phyloP scores from a whole-genome alignment of 2,113 vertebrate genomes.

The Protobothrops flavoviridis region DNA sequence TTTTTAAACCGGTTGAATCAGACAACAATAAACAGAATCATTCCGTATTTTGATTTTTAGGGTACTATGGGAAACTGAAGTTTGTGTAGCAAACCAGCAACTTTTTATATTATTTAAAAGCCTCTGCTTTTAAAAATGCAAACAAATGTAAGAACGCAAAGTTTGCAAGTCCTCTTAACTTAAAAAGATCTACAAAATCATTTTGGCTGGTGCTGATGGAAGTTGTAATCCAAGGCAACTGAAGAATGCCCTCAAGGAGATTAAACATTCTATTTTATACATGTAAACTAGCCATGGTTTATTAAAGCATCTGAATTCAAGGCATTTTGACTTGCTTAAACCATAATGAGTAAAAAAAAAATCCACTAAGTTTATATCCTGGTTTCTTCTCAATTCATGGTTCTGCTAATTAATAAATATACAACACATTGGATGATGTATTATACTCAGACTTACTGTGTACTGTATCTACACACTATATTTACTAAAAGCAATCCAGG shows the following conservation, averaged over 20 bases:
- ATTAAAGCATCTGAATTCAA: neutral
- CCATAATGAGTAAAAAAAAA: neutral
- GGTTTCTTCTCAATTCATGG: neutral
- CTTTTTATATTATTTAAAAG: too few relatives aligned
- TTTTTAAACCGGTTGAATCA: neutral
- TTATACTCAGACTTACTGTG: too few relatives aligned
- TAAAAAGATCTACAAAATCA: neutral
- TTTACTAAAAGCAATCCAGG: too few relatives aligned
- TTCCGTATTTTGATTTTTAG: neutral
- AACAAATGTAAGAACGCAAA: neutral
- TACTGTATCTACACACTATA: too few relatives aligned
- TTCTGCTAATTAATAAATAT: too few relatives aligned
- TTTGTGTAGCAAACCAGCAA: neutral
- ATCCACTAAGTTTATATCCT: neutral
- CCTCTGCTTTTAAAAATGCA: neutral
- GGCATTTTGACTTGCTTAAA: neutral
- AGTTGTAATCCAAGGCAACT: too few relatives aligned
- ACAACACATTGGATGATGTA: too few relatives aligned
- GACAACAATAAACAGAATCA: neutral
- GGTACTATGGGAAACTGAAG: neutral
- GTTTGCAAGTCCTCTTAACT: neutral
- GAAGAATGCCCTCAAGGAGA: neutral
- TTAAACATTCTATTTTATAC: neutral
- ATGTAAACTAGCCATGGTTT: neutral
- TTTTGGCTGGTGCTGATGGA: too few relatives aligned